phyloP scores from a whole-genome alignment of 2,888 invertebrate genomes.

The Heterodera filipjevi region DNA sequence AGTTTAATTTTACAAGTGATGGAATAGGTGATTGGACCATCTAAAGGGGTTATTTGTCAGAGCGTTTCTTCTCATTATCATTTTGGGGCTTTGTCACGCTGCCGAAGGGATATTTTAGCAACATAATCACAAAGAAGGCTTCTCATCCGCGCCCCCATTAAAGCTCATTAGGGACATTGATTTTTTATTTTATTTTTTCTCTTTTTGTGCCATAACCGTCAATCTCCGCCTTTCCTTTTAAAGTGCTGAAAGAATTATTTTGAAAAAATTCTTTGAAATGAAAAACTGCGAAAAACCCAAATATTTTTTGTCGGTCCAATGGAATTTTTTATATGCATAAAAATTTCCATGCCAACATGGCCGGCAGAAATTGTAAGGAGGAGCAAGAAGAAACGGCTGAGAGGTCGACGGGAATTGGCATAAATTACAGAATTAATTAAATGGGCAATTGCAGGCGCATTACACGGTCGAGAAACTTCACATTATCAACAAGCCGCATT shows the following conservation, averaged over 20 bases:
- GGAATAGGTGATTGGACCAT: not conserved
- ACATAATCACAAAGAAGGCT: not conserved
- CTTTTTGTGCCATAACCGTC: not conserved
- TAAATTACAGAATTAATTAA: not conserved
- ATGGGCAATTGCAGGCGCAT: constrained; percentile 29
- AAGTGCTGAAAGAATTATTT: not conserved
- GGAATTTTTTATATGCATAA: constrained; percentile 10
- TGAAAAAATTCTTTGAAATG: not conserved
- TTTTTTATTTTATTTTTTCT: not conserved
- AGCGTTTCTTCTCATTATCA: not conserved
- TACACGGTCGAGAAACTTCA: constrained; percentile 49
- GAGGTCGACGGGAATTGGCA: constrained; percentile 16
- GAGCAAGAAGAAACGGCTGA: constrained; percentile 21
- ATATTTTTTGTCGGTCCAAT: not conserved
- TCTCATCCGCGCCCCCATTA: not conserved
- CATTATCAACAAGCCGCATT: constrained; percentile 55
- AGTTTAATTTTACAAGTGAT: no score
- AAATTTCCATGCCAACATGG: constrained; percentile 27
- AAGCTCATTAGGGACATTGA: not conserved
- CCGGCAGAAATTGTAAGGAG: constrained; percentile 16
- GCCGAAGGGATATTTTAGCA: not conserved
- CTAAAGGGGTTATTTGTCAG: not conserved
- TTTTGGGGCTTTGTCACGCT: not conserved
- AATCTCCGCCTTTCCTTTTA: not conserved
- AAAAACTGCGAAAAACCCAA: not conserved